A percentile compares a stretch with the other conserved stretches of the same genome.
These are phyloP conservation scores for Elephas maximus DNA, from an alignment of 2,113 vertebrate genomes.

Conservation along the genomic window DNA sequence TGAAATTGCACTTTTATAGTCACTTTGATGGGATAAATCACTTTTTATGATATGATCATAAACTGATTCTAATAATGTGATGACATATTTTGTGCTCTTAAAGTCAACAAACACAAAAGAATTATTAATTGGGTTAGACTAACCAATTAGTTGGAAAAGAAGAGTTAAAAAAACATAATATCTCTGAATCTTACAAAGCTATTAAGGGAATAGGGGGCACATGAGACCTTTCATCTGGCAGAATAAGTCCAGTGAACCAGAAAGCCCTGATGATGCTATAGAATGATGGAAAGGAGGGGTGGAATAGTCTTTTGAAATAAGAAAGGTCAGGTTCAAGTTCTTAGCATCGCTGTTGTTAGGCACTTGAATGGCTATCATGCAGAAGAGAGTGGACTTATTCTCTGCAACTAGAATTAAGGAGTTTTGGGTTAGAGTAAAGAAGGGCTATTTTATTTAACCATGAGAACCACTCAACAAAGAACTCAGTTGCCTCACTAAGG, in stretches of 20 bases:
- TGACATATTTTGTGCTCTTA: background rate
- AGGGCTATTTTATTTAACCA: background rate
- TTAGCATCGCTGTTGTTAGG: background rate
- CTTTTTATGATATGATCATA: background rate
- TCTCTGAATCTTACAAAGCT: slow-evolving; percentile 30
- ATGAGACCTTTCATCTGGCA: slow-evolving; percentile 26
- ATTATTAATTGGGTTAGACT: slow-evolving; percentile 20
- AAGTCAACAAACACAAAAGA: slow-evolving; percentile 28
- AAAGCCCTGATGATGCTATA: background rate
- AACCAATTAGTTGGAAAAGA: background rate
- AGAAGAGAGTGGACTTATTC: background rate
- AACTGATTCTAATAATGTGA: background rate
- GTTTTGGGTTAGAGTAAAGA: background rate
- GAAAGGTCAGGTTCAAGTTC: slow-evolving; percentile 7
- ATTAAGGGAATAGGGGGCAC: slow-evolving; percentile 1
- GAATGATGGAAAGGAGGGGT: background rate
- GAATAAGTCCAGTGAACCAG: background rate
- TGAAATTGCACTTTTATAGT: slow-evolving; percentile 27
- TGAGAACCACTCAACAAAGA: background rate
- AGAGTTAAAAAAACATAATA: background rate
- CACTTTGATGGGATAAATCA: slow-evolving; percentile 37
- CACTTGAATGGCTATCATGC: background rate
- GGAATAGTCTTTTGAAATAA: background rate
- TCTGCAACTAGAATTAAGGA: background rate
- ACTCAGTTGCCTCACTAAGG: background rate